These are phyloP conservation scores for Sialis lutaria DNA, from an alignment of 2,888 invertebrate species.

Conservation along the genomic window DNA sequence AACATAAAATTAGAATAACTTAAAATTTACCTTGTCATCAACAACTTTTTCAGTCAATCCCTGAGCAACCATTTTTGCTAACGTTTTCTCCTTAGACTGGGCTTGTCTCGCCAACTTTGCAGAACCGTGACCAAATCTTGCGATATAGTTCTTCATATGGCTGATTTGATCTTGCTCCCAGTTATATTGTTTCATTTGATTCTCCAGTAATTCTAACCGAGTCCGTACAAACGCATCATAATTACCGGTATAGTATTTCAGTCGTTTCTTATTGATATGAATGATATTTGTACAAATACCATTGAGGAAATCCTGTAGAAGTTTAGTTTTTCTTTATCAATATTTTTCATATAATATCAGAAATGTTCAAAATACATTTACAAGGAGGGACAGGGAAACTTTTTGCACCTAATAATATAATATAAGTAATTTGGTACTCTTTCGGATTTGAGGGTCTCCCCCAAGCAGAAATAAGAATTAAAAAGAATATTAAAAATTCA, in stretches of 20 bases:
- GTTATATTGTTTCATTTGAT: slow-evolving; percentile 97
- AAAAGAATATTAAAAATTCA: too few relatives aligned
- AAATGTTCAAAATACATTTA: too few relatives aligned
- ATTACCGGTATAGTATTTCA: slow-evolving; percentile 92
- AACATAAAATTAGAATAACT: too few relatives aligned
- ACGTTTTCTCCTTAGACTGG: slow-evolving; percentile 97
- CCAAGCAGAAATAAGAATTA: too few relatives aligned
- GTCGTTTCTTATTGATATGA: slow-evolving; percentile 81
- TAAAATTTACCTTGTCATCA: slow-evolving; percentile 46
- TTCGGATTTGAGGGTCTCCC: too few relatives aligned
- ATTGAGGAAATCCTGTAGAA: slow-evolving; percentile 69
- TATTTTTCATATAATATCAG: too few relatives aligned
- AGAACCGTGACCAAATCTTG: slow-evolving; percentile 97
- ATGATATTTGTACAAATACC: slow-evolving; percentile 95
- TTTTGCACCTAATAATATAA: too few relatives aligned
- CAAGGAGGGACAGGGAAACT: too few relatives aligned
- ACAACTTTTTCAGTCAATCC: slow-evolving; percentile 91
- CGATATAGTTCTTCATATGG: slow-evolving; percentile 99
- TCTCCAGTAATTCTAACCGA: slow-evolving; percentile 84
- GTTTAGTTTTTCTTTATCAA: too few relatives aligned
- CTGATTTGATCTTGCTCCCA: slow-evolving; percentile 99
- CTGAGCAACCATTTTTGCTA: slow-evolving; percentile 98
- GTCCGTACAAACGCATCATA: slow-evolving; percentile 95
- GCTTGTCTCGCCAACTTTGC: slow-evolving; percentile 97
- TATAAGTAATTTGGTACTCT: too few relatives aligned